Conservation (phyloP, 92 coral and sea anemone species). For the Blastomussa wellsi region DNA sequence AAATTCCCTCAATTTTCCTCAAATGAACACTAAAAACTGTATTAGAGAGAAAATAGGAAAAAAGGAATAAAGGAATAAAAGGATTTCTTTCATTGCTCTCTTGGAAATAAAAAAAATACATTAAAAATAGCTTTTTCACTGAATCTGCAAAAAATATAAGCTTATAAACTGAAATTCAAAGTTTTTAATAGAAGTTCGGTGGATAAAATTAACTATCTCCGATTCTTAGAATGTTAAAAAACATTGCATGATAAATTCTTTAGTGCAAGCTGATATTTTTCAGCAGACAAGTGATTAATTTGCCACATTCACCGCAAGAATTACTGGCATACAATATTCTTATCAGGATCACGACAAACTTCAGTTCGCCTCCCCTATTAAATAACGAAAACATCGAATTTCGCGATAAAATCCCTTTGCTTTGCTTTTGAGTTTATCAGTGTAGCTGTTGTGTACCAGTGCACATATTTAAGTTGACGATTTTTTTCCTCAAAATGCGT, state of each 20-base stretch:
- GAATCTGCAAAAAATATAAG: not conserved
- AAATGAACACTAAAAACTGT: not conserved
- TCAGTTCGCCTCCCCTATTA: not conserved
- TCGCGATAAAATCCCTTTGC: not conserved
- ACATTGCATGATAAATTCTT: not conserved
- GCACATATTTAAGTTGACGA: not conserved
- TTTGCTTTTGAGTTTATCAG: not conserved
- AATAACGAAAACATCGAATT: not conserved
- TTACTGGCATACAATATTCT: not conserved
- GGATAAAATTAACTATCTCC: not conserved
- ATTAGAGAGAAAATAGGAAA: not conserved
- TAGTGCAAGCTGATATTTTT: not conserved
- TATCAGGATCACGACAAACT: slow-evolving; percentile 1
- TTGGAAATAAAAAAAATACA: not conserved
- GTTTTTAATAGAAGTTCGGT: not conserved
- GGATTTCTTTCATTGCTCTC: no score
- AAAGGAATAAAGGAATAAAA: no score
- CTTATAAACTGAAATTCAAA: not conserved
- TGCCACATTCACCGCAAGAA: not conserved
- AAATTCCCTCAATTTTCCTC: not conserved
- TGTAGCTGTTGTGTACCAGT: not conserved
- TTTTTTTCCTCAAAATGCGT: not conserved
- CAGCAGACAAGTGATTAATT: not conserved
- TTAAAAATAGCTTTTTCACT: not conserved
- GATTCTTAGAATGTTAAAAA: not conserved